These are phyloP conservation scores for Coregonus sp. DNA, from an alignment of 2,797 vertebrate genomes.

Conservation along the genomic window DNA sequence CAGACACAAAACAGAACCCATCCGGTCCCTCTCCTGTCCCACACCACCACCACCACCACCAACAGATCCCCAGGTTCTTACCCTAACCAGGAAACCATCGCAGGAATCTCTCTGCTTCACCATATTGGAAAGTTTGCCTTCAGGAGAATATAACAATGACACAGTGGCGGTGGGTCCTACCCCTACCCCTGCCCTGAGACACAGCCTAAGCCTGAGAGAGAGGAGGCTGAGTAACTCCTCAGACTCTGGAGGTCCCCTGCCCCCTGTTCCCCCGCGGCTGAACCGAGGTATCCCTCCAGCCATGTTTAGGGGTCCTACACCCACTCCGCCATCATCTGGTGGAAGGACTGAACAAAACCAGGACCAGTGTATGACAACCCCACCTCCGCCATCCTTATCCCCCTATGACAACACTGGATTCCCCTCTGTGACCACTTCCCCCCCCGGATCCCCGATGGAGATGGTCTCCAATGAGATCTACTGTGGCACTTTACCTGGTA, in stretches of 20 bases:
- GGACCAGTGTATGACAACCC: conserved; percentile 4
- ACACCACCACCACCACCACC: conserved; percentile 33
- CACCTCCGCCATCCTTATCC: conserved; percentile 22
- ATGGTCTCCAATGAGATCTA: conserved; percentile 92
- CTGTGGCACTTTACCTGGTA: conserved; percentile 76
- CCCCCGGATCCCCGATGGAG: conserved; percentile 67
- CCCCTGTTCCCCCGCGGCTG: conserved; percentile 74
- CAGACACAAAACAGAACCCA: conserved; percentile 59
- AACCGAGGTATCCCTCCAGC: conserved; percentile 41
- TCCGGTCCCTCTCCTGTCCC: conserved; percentile 36
- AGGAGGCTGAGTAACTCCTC: conserved; percentile 40
- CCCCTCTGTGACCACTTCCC: conserved; percentile 46
- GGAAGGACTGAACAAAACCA: conserved; percentile 29
- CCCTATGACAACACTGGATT: conserved; percentile 46
- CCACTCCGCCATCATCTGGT: conserved; percentile 20
- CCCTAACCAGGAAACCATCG: conserved; percentile 47
- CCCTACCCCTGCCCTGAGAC: conserved; percentile 9
- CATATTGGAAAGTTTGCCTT: conserved; percentile 64
- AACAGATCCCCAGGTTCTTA: conserved; percentile 24
- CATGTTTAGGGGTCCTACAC: conserved; percentile 38
- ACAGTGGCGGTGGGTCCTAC: neutral
- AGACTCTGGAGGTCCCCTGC: conserved; percentile 43
- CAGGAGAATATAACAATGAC: conserved; percentile 55
- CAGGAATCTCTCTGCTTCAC: conserved; percentile 67
- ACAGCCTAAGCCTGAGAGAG: conserved; percentile 25